Base-by-base conservation (phyloP, 2,113 vertebrate species). In the Callipepla squamata region DNA sequence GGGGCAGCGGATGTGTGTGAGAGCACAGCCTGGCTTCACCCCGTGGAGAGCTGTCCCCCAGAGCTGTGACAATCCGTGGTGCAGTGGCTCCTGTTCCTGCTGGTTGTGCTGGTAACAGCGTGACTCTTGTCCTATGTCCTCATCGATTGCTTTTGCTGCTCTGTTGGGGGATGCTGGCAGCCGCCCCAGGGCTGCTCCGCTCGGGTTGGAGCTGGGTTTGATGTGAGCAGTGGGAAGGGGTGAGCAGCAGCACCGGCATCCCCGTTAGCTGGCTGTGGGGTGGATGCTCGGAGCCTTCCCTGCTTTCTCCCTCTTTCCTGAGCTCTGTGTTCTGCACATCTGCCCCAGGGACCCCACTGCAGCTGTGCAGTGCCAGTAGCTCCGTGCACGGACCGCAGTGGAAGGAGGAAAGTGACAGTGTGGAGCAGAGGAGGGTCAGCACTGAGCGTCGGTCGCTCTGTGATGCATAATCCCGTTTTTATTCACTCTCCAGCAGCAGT, bases 91-190 rank as follows among this genome's bases (percentile, higher is more conserved):
- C 0, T 95, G 89, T 95, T 94, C 19, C 74, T 62, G 87, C 93
- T 91, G 87, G 94, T 96, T 82, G 48, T 91, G 40, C 85, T 89
- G 81, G 78, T 50, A 58, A 2, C 20, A 69, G 69, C 87, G 48
- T 73, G 2, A 22, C 5, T 5, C 14, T 15, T 44, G 44, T 8
- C 44, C 40, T 50, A 30, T 19, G 17, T 47, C 19, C 47, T 47
- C 19, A 47, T 44, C 14, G 44, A 17, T 47, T 20, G 17, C 18
- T 47, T 47, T 47, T 47, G 47, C 47, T 16, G 28, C 34, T 28
- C 19, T 21, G 59, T 53, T 69, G 9, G 34, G 79, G 67, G 55
- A 7, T 23, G 30, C 8, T 21, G 53, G 47, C 40, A 2, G 48
- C 23, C 2, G 22, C n/a, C 61, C 75, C 66, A 19, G 85, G 63